A percentile compares a stretch with the other conserved stretches of the same genome.
These are phyloP conservation scores for Rhadina sibilatrix DNA, from an alignment of 2,113 vertebrate genomes.

Conservation along the genomic window DNA sequence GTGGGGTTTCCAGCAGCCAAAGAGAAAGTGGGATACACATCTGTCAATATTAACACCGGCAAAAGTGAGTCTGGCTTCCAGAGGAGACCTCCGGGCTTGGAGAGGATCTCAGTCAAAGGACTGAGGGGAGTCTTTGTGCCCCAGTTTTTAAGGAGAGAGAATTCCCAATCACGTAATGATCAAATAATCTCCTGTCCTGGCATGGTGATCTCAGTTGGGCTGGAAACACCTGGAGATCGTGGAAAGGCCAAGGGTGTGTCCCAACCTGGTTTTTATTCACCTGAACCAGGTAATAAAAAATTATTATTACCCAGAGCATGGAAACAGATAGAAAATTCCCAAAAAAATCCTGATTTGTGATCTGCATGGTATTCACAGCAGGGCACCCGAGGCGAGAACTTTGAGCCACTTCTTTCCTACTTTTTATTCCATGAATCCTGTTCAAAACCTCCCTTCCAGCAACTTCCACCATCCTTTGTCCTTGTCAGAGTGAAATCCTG, in stretches of 20 bases:
- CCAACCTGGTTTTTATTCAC: background rate
- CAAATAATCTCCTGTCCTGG: background rate
- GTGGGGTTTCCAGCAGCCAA: background rate
- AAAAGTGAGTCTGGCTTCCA: background rate
- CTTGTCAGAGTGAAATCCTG: background rate
- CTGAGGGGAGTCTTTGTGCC: too few relatives aligned
- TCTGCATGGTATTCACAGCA: too few relatives aligned
- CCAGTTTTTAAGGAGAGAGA: background rate
- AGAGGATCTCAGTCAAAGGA: background rate
- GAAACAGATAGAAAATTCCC: background rate
- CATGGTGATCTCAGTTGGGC: background rate
- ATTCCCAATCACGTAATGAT: accelerated
- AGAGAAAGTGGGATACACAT: background rate
- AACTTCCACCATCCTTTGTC: background rate
- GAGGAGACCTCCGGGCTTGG: background rate
- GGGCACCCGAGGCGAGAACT: background rate
- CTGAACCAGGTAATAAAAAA: background rate
- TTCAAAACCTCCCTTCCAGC: background rate
- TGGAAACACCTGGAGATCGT: background rate
- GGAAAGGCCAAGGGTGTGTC: background rate
- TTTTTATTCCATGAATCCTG: background rate
- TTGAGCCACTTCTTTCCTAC: background rate
- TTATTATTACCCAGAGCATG: too few relatives aligned
- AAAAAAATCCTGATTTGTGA: background rate
- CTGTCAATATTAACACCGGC: accelerated